phyloP scores from a whole-genome alignment of 1,140 invertebrate species.

The Gryon sp. region DNA sequence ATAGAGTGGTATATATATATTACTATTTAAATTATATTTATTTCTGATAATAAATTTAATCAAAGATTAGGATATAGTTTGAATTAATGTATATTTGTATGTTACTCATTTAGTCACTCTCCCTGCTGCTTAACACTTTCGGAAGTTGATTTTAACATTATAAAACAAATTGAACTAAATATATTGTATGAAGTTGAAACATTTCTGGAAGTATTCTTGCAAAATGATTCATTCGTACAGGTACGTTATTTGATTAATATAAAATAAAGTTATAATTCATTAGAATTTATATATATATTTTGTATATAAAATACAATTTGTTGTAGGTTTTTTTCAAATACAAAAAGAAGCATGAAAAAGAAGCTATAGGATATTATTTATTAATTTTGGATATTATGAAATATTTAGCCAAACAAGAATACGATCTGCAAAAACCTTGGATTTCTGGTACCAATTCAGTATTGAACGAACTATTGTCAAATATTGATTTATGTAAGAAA shows the following conservation, averaged over 20 bases:
- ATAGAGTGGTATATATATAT: conserved; percentile 63
- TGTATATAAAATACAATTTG: too few species aligned
- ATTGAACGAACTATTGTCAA: conserved; percentile 66
- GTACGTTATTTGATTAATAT: too few species aligned
- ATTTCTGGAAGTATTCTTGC: conserved; percentile 63
- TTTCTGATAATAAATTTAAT: conserved; percentile 1
- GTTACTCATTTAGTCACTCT: conserved; percentile 59
- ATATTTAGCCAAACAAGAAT: conserved; percentile 60
- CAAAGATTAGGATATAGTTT: conserved; percentile 1
- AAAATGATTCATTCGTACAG: conserved; percentile 62
- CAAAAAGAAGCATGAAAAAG: conserved; percentile 20
- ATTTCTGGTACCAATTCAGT: conserved; percentile 58
- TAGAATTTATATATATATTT: too few species aligned
- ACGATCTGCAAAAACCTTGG: conserved; percentile 62
- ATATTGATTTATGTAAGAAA: conserved; percentile 67
- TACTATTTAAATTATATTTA: not conserved
- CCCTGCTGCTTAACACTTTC: conserved; percentile 51
- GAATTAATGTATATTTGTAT: conserved; percentile 10
- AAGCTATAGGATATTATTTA: conserved; percentile 68
- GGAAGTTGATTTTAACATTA: conserved; percentile 33
- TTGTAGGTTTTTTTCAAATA: conserved; percentile 65
- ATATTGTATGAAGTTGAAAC: conserved; percentile 47
- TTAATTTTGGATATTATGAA: conserved; percentile 68
- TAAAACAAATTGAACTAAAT: conserved; percentile 60
- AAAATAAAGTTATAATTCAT: too few species aligned